phyloP scores from a whole-genome alignment of 2,113 vertebrate species.

The Trogon surrucura region DNA sequence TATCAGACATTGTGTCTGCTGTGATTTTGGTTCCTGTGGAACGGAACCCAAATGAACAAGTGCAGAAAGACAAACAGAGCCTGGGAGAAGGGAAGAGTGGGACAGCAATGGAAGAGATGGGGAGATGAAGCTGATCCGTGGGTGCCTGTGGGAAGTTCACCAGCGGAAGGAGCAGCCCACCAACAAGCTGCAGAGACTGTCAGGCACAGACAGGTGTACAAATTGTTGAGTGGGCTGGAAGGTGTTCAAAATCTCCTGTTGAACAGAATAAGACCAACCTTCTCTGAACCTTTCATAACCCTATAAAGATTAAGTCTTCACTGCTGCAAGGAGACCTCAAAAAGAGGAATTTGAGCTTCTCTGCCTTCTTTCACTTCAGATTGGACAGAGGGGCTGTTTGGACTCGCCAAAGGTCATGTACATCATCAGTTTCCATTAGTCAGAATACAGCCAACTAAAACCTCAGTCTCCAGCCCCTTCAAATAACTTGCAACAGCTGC shows the following conservation, averaged over 20 bases:
- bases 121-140: neutral
- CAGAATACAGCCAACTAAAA: neutral
- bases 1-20: neutral
- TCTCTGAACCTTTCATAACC: neutral
- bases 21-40: neutral
- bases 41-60: neutral
- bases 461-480: neutral
- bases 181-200: neutral
- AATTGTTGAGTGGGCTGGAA: neutral
- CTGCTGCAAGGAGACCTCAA: neutral
- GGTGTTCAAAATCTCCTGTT: neutral
- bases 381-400: neutral
- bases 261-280: neutral
- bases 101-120: neutral
- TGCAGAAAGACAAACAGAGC: neutral
- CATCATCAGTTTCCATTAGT: neutral
- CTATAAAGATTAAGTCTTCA: neutral
- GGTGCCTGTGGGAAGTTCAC: neutral
- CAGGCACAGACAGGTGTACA: neutral
- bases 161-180: neutral
- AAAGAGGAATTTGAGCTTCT: neutral
- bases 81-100: neutral
- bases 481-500: constrained; percentile 31
- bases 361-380: neutral
- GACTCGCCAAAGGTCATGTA: neutral